Conservation (phyloP, 2,888 invertebrate species). For the Andrena bicolor region DNA sequence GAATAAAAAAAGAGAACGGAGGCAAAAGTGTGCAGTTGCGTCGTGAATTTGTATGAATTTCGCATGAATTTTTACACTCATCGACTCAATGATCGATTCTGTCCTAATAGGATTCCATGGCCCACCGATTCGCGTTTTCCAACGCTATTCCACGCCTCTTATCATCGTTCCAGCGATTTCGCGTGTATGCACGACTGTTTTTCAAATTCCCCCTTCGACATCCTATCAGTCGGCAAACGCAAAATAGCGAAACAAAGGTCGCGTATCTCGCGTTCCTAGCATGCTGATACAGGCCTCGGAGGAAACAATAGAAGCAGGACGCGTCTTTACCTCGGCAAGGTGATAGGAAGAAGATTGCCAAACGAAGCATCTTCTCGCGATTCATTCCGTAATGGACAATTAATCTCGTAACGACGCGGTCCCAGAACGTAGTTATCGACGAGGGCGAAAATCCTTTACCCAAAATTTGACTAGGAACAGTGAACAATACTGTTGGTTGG, state of each 20-base stretch:
- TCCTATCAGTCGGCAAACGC: not conserved
- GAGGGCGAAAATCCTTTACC: not conserved
- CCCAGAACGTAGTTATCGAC: too few species aligned
- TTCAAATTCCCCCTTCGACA: slow-evolving; percentile 9
- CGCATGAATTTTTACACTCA: not conserved
- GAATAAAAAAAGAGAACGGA: not conserved
- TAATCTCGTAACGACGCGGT: not conserved
- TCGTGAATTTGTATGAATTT: too few species aligned
- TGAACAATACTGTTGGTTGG: too few species aligned
- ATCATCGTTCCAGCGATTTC: not conserved
- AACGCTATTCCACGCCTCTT: slow-evolving; percentile 9
- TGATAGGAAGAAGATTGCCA: not conserved
- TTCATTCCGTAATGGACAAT: slow-evolving; percentile 22
- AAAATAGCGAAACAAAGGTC: not conserved
- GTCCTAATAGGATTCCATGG: not conserved
- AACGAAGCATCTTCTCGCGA: slow-evolving; percentile 7
- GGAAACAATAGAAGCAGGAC: slow-evolving; percentile 32
- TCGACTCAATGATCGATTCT: slow-evolving; percentile 3
- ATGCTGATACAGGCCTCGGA: not conserved
- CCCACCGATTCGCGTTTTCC: too few species aligned
- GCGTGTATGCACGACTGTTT: slow-evolving; percentile 22
- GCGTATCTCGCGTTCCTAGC: not conserved
- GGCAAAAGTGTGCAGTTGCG: too few species aligned
- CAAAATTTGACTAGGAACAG: not conserved
- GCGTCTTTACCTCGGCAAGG: not conserved